Evolutionary conservation across 2,113 vertebrate species (phyloP).

Genomic region (Pteronura brasiliensis): DNA sequence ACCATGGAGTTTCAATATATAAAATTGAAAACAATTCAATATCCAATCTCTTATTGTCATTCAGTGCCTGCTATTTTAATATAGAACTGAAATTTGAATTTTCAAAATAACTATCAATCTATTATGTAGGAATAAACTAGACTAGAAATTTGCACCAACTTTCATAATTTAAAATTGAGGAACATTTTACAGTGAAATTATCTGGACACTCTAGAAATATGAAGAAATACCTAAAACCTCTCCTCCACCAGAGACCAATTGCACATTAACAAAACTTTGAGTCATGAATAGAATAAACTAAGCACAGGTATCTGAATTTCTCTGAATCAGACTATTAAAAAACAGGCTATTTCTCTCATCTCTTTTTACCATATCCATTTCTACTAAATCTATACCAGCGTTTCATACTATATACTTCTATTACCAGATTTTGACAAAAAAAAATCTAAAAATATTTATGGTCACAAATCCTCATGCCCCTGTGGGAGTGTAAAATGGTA

Average conservation of each 20-base stretch:
- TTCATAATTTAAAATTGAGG: neutral
- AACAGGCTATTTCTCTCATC: neutral
- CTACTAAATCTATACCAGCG: neutral
- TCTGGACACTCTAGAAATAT: neutral
- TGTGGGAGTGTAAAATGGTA: neutral
- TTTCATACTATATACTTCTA: neutral
- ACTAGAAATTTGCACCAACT: neutral
- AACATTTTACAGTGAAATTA: neutral
- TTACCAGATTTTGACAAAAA: neutral
- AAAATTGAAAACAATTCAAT: neutral
- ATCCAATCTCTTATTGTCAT: neutral
- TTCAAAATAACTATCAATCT: neutral
- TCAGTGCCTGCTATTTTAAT: neutral
- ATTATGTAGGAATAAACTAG: neutral
- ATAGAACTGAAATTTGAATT: neutral
- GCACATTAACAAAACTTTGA: neutral
- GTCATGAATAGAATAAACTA: neutral
- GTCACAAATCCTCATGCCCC: neutral
- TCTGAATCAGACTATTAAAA: neutral
- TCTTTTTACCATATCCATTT: neutral
- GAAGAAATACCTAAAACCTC: conserved; percentile 4
- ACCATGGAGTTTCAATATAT: neutral
- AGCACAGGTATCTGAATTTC: neutral
- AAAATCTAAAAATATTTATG: neutral
- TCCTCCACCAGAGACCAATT: neutral